phyloP scores from a whole-genome alignment of 2,888 invertebrate species.

The Spodoptera exigua region DNA sequence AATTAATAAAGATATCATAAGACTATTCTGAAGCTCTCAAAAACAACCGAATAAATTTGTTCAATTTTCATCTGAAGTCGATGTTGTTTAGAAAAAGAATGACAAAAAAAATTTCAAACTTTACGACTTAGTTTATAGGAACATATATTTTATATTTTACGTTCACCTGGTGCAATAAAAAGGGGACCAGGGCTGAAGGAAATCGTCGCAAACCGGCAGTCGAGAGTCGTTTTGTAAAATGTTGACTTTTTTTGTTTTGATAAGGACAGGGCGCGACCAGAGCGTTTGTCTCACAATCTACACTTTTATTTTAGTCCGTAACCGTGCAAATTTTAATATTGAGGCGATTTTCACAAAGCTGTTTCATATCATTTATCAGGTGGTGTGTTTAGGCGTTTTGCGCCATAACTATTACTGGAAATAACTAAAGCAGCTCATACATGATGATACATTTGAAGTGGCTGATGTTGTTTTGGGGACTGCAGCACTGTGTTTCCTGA shows the following conservation, averaged over 20 bases:
- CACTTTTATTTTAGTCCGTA: constrained; percentile 13
- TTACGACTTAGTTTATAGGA: constrained; percentile 76
- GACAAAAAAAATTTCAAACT: constrained; percentile 73
- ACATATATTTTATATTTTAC: constrained; percentile 77
- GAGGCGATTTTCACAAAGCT: too few relatives aligned
- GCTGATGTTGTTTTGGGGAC: too few relatives aligned
- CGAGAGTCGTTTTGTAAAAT: constrained; percentile 51
- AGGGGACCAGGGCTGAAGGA: constrained; percentile 47
- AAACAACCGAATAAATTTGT: constrained; percentile 21
- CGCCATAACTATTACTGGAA: too few relatives aligned
- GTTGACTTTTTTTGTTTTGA: constrained; percentile 48
- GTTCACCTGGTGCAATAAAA: constrained; percentile 63
- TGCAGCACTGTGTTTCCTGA: too few relatives aligned
- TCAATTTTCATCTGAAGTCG: constrained; percentile 33
- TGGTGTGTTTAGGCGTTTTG: too few relatives aligned
- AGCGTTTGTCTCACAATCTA: constrained; percentile 27
- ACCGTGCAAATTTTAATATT: too few relatives aligned
- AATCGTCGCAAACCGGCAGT: constrained; percentile 55
- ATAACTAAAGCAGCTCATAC: too few relatives aligned
- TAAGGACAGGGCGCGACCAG: constrained; percentile 34
- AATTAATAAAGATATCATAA: too few relatives aligned
- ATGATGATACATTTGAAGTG: too few relatives aligned
- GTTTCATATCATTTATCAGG: too few relatives aligned
- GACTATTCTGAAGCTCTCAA: neutral
- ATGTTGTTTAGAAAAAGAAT: constrained; percentile 59